phyloP scores from a whole-genome alignment of 2,113 vertebrate species.

The Gymnocephalus cernua region DNA sequence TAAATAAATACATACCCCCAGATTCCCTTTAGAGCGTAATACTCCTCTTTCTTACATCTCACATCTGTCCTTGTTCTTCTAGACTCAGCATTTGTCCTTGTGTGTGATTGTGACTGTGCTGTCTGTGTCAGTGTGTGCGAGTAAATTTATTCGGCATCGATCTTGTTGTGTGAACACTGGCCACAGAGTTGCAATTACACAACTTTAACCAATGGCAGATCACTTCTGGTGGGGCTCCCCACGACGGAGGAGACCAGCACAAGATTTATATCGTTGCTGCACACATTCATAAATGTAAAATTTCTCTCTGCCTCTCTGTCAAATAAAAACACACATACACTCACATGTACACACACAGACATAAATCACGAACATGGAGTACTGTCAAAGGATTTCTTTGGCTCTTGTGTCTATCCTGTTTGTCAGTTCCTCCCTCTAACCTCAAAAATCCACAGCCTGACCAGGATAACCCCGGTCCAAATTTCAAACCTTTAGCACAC shows the following conservation, averaged over 20 bases:
- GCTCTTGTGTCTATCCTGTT: constrained; percentile 48
- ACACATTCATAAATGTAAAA: constrained; percentile 45
- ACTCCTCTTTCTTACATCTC: background rate
- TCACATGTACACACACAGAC: background rate
- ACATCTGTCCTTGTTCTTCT: background rate
- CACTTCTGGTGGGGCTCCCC: constrained; percentile 57
- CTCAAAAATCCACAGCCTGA: constrained; percentile 40
- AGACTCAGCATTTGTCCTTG: constrained; percentile 10
- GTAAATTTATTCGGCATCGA: constrained; percentile 36
- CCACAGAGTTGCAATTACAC: constrained; percentile 68
- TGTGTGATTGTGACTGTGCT: constrained; percentile 14
- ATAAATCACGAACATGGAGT: constrained; percentile 19
- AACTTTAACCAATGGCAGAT: constrained; percentile 79
- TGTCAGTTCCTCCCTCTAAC: constrained; percentile 52
- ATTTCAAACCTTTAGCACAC: constrained; percentile 36
- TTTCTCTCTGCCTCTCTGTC: constrained; percentile 5
- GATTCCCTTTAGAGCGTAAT: background rate
- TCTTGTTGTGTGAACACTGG: constrained; percentile 62
- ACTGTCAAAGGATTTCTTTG: constrained; percentile 43
- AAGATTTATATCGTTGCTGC: constrained; percentile 61
- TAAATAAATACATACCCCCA: background rate
- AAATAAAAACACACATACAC: constrained; percentile 8
- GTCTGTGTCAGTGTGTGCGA: constrained; percentile 6
- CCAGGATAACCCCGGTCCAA: constrained; percentile 43
- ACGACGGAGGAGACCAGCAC: constrained; percentile 24